Percentiles rank a stretch among this genome's conserved stretches.
phyloP scores from a whole-genome alignment of 2,888 invertebrate genomes.

The Leptopilina drosophilae region DNA sequence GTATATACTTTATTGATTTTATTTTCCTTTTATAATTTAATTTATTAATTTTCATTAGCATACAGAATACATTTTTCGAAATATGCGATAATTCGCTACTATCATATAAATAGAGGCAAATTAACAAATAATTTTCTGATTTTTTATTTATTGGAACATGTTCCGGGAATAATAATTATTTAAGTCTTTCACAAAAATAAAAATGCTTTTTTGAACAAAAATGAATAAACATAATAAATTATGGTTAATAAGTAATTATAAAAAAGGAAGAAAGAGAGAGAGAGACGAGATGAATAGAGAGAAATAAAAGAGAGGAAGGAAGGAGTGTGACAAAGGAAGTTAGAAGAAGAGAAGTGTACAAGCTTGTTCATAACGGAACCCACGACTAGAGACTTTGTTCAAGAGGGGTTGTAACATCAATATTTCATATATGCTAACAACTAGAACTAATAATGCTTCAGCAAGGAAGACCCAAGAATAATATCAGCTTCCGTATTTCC shows the following conservation, averaged over 20 bases:
- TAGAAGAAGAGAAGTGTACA: conserved; percentile 46
- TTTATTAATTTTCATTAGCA: no score
- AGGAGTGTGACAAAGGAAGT: conserved; percentile 40
- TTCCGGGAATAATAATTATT: no score
- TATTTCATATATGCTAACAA: conserved; percentile 77
- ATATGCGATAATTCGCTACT: no score
- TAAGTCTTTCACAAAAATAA: no score
- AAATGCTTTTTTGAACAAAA: no score
- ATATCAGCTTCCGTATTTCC: conserved; percentile 66
- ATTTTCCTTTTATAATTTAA: no score
- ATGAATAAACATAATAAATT: no score
- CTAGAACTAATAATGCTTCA: conserved; percentile 76
- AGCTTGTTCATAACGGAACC: conserved; percentile 54
- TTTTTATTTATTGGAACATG: not conserved
- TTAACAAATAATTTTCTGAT: no score
- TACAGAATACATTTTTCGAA: no score
- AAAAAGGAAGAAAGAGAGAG: conserved; percentile 47
- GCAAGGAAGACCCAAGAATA: conserved; percentile 75
- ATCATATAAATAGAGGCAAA: no score
- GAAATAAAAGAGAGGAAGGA: conserved; percentile 30
- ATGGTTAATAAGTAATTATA: conserved; percentile 46
- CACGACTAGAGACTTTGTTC: conserved; percentile 55
- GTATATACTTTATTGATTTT: no score
- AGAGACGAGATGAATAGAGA: conserved; percentile 31
- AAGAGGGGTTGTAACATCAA: conserved; percentile 73